Evolutionary conservation across 2,797 vertebrate genomes (phyloP).

Genomic region (Sebastes iracundus): DNA sequence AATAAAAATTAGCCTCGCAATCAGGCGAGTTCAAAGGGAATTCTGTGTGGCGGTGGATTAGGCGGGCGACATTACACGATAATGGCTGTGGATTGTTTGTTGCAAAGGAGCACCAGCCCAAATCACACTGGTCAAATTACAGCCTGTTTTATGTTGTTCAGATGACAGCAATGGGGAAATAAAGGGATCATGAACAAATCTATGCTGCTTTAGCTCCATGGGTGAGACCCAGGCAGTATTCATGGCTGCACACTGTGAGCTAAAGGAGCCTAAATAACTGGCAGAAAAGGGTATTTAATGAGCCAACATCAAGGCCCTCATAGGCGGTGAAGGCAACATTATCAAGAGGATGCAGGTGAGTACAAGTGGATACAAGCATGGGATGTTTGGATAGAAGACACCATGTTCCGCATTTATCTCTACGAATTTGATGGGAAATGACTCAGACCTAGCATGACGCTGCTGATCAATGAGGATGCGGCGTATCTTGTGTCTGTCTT

Average conservation of each 20-base stretch:
- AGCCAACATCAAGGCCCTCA: conserved; percentile 58
- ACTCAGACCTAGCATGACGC: conserved; percentile 51
- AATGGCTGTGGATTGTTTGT: conserved; percentile 42
- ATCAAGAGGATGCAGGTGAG: conserved; percentile 74
- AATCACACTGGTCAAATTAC: conserved; percentile 67
- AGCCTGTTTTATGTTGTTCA: conserved; percentile 48
- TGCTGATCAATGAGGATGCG: conserved; percentile 31
- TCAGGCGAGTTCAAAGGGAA: conserved; percentile 65
- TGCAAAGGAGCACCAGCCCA: conserved; percentile 35
- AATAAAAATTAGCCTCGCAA: conserved; percentile 71
- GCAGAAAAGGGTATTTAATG: conserved; percentile 53
- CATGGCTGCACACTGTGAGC: conserved; percentile 43
- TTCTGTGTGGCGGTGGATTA: conserved; percentile 31
- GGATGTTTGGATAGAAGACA: conserved; percentile 38
- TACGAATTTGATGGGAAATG: conserved; percentile 41
- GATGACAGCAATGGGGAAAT: conserved; percentile 45
- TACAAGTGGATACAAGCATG: conserved; percentile 52
- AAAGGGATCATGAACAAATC: conserved; percentile 37
- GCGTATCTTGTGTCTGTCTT: neutral
- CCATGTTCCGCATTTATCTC: conserved; percentile 39
- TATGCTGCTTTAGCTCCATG: conserved; percentile 20
- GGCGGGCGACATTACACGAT: conserved; percentile 20
- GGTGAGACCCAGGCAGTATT: conserved; percentile 39
- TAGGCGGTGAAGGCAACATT: conserved; percentile 47
- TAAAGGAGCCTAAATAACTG: conserved; percentile 65